These are phyloP conservation scores for Melanotaenia trifasciata DNA, from an alignment of 2,797 vertebrate species.

Conservation along the genomic window DNA sequence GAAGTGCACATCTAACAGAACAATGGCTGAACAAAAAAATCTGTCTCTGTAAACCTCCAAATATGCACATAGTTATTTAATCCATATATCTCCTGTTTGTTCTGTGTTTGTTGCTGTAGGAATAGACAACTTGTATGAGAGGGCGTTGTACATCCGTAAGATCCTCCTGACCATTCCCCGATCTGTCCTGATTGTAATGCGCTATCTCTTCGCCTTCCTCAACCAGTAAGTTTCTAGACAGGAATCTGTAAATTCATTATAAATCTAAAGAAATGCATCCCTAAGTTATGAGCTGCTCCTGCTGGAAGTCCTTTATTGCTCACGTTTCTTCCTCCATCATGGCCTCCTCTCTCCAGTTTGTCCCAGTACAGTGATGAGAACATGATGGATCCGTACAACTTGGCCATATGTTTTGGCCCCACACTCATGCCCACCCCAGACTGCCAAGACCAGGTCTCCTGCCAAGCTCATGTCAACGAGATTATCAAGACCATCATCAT, in stretches of 20 bases:
- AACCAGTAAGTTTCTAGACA: slow-evolving; percentile 90
- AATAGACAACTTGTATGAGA: slow-evolving; percentile 97
- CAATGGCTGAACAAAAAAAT: no score
- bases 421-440: slow-evolving; percentile 99
- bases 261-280: neutral
- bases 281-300: neutral
- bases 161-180: slow-evolving; percentile 94
- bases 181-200: slow-evolving; percentile 95
- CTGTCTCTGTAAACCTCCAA: no score
- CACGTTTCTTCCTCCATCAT: neutral
- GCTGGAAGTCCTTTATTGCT: neutral
- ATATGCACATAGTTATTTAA: neutral
- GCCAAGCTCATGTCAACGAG: slow-evolving; percentile 98
- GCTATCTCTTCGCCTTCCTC: slow-evolving; percentile 97
- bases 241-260: neutral
- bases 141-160: slow-evolving; percentile 95
- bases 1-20: no score
- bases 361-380: slow-evolving; percentile 99
- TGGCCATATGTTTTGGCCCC: slow-evolving; percentile 98
- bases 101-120: slow-evolving; percentile 76
- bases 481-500: slow-evolving; percentile 98
- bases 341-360: slow-evolving; percentile 79
- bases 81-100: neutral
- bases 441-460: slow-evolving; percentile 96
- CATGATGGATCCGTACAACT: slow-evolving; percentile 99